Percentiles rank a stretch among this genome's conserved stretches.
Evolutionary conservation across 2,888 invertebrate genomes (phyloP).

Genomic region (Coenonympha glycerion): DNA sequence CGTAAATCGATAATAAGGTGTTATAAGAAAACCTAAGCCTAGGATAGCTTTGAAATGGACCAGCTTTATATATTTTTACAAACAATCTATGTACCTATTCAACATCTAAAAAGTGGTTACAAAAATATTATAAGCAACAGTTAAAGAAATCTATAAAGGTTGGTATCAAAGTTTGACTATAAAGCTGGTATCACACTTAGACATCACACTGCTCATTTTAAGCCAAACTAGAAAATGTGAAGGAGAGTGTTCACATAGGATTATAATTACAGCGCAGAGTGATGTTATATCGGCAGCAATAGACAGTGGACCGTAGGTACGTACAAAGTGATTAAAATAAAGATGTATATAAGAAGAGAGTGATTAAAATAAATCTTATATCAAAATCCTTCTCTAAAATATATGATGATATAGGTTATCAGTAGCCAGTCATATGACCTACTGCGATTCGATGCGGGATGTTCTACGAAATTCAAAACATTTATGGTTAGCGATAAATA

Average conservation of each 20-base stretch:
- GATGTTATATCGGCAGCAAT: slow-evolving; percentile 10
- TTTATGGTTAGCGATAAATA: no score
- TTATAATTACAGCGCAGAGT: slow-evolving; percentile 7
- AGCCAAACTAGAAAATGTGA: slow-evolving; percentile 33
- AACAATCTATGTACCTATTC: slow-evolving; percentile 44
- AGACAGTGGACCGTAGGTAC: not conserved
- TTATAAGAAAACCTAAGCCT: slow-evolving; percentile 5
- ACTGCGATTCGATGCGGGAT: no score
- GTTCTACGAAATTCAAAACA: no score
- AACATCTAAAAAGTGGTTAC: slow-evolving; percentile 48
- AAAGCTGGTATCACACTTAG: slow-evolving; percentile 33
- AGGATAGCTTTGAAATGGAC: slow-evolving; percentile 18
- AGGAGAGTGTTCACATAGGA: slow-evolving; percentile 21
- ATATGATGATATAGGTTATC: no score
- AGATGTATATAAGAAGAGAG: no score
- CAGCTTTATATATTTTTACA: slow-evolving; percentile 21
- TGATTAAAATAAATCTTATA: no score
- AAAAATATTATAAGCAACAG: slow-evolving; percentile 42
- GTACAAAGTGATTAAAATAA: no score
- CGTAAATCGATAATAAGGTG: no score
- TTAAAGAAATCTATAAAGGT: slow-evolving; percentile 39
- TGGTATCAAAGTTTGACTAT: slow-evolving; percentile 49
- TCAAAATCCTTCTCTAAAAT: no score
- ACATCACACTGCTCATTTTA: slow-evolving; percentile 19
- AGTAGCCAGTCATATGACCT: no score